Base-by-base conservation (phyloP, 2,888 invertebrate genomes). In the Ochropacha duplaris region DNA sequence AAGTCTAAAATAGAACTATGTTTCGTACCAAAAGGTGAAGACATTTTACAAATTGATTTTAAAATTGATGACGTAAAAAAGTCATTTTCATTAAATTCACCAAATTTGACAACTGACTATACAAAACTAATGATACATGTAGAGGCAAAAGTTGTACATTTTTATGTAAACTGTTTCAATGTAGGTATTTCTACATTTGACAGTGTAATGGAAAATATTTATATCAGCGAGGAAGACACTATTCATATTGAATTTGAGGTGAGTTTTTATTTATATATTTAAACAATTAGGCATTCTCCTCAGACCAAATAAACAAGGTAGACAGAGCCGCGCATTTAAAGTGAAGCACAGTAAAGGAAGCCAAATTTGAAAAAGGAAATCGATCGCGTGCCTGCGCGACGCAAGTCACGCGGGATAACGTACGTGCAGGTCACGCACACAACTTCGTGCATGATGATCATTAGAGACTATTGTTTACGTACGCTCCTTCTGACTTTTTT, bases 1-100 rank as follows among this genome's bases (percentile, higher is more conserved):
- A 55, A 55, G 0, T 56, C 59, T 1, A 71, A 78, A 31, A 49
- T 88, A 5, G 72, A 70, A 6, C 14, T 89, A 2, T 79, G 79
- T 54, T 65, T 88, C 2, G 61, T 63, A 0, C 62, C 65, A 6
- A 63, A 54, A 4, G 61, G 56, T 1, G 16, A 8, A 1, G 28
- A 65, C 5, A 6, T 57, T 0, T 61, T 68, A 4, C 75, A 68
- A 59, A 56, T 84, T 2, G 57, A 50, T 6, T 9, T 83, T 1
- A 39, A 1, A 1, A 57, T 66, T 1, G 16, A 52, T 12, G 26
- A 24, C 0, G 34, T 54, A 0, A 26, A 57, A 0, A 67, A 2
- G n/a, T 4, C 2, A 6, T 5, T n/a, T 6, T 4, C 5, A 36
- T 1, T 36, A 36, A 0, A 4, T n/a, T n/a, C 6, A 36, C n/a